A percentile compares a stretch with the other conserved stretches of the same genome.
These are phyloP conservation scores for Bagarius yarrelli DNA, from an alignment of 2,113 vertebrate genomes.

Conservation along the genomic window DNA sequence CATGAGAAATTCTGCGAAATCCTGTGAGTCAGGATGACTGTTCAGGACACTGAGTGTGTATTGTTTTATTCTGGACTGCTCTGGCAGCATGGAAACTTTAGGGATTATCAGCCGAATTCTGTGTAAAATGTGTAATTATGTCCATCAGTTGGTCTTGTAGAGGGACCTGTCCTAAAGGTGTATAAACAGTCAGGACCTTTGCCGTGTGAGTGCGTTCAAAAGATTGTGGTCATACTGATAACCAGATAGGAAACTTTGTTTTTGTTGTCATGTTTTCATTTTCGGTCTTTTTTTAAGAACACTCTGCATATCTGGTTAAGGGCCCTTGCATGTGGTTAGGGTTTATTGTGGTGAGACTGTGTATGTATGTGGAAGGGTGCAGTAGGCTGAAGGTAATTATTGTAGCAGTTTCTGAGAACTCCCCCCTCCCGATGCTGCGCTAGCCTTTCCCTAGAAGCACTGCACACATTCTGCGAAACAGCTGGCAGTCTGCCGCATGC, in stretches of 20 bases:
- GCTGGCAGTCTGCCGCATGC: constrained; percentile 66
- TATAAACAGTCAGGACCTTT: background rate
- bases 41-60: background rate
- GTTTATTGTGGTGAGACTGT: constrained; percentile 47
- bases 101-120: background rate
- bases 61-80: background rate
- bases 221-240: background rate
- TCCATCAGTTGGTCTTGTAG: background rate
- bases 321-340: constrained; percentile 37
- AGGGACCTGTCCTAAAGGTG: background rate
- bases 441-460: constrained; percentile 72
- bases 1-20: background rate
- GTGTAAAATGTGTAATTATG: background rate
- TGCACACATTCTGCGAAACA: constrained; percentile 72
- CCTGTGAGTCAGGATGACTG: background rate
- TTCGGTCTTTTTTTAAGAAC: constrained; percentile 12
- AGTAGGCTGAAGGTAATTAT: constrained; percentile 79
- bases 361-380: constrained; percentile 62
- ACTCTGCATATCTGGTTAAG: constrained; percentile 13
- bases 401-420: constrained; percentile 76
- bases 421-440: constrained; percentile 67
- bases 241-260: background rate
- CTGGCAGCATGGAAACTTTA: background rate
- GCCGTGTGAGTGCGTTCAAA: background rate
- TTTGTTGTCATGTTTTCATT: background rate